Base-by-base conservation (phyloP, 2,888 invertebrate species). In the Drosophila peninsularis region DNA sequence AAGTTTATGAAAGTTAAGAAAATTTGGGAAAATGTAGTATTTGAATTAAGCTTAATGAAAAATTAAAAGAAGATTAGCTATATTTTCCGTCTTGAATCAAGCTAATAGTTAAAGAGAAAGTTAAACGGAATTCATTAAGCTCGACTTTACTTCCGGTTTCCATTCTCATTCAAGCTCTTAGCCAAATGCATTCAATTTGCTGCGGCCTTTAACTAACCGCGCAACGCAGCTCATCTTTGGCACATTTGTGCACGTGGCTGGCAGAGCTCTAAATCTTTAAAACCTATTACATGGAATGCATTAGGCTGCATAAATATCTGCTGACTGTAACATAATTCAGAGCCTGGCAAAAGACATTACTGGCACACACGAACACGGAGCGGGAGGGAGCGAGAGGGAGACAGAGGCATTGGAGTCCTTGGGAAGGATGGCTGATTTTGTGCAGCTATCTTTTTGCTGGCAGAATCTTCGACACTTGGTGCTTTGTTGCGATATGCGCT, bases 271-370 rank as follows among this genome's bases (percentile, higher is more conserved):
- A 47, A 78, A 63, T 69, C 75, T 44, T 45, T 45, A 56, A 41
- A 62, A 58, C 54, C 80, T 61, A 52, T 66, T 75, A 75, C 65
- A 66, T 21, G 61, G 27, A 49, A 75, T 75, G 76, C 76, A 79
- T 79, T 77, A 79, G 80, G 52, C 71, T 75, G 80, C 79, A 75
- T 53, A 78, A 69, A 75, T 75, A 79, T 76, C 71, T 79, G 79
- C 79, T 75, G 71, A 79, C 71, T 79, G 79, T 42, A 57, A 41
- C 80, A 75, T 65, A 75, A 76, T 75, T 79, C 65, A 70, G 39
- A 42, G 71, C 41, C 37, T 50, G 60, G 65, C 65, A 42, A 62
- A 78, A 64, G 75, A 47, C 75, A 75, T 75, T 75, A 75, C 64
- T 62, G 57, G 44, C 75, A 62, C 69, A 50, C 52, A 50, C 55